Conservation (phyloP, 1,140 invertebrate species). For the Anastrepha obliqua region DNA sequence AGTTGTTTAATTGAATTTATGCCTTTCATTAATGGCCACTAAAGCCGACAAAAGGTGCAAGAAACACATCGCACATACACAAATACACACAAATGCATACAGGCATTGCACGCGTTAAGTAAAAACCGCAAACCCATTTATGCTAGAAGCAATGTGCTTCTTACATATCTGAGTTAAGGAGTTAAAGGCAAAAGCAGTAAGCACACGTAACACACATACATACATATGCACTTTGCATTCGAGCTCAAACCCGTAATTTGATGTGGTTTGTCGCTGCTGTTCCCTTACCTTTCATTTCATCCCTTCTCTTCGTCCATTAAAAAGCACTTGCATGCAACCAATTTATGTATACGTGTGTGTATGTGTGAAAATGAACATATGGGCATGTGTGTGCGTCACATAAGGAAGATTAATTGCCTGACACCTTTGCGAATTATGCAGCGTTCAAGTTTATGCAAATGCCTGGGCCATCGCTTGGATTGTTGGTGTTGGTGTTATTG, state of each 20-base stretch:
- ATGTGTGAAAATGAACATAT: not conserved
- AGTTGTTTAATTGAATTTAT: slow-evolving; percentile 53
- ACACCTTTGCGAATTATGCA: slow-evolving; percentile 51
- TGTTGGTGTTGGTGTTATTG: not conserved
- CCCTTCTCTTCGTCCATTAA: not conserved
- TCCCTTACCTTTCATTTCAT: not conserved
- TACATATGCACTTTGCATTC: not conserved
- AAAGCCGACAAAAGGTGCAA: not conserved
- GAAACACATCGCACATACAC: not conserved
- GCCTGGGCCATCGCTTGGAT: not conserved
- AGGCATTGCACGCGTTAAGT: not conserved
- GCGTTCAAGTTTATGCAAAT: slow-evolving; percentile 51
- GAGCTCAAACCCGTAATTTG: not conserved
- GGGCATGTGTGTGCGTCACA: slow-evolving; percentile 13
- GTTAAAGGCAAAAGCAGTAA: not conserved
- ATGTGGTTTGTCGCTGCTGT: not conserved
- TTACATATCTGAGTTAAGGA: too few species aligned
- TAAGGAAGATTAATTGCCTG: slow-evolving; percentile 44
- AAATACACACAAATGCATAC: not conserved
- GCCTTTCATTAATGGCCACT: slow-evolving; percentile 44
- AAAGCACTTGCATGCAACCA: slow-evolving; percentile 16
- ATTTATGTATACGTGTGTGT: not conserved
- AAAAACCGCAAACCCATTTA: slow-evolving; percentile 35
- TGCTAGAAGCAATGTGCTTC: not conserved
- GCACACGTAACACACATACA: not conserved